Evolutionary conservation across 2,888 invertebrate species (phyloP).

Genomic region (Andrena hattorfiana): DNA sequence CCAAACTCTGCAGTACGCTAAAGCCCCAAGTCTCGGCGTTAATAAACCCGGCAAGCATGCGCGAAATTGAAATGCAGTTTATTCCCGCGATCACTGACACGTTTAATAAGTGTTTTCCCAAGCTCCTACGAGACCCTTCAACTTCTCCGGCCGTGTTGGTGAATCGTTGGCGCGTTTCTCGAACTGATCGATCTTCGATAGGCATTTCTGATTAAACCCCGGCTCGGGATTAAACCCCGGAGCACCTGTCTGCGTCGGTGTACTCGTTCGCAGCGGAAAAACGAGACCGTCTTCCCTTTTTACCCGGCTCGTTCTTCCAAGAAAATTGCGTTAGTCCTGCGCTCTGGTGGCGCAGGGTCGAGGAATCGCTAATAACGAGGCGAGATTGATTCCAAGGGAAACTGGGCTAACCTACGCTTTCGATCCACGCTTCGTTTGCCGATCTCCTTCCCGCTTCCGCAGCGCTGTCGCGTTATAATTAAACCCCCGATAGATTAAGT

Average conservation of each 20-base stretch:
- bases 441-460: not conserved
- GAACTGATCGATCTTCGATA: constrained; percentile 46
- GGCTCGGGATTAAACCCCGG: constrained; percentile 39
- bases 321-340: constrained; percentile 54
- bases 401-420: constrained; percentile 54
- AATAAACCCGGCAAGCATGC: no score
- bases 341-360: constrained; percentile 8
- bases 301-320: constrained; percentile 45
- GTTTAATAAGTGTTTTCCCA: no score
- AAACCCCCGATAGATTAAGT: constrained; percentile 7
- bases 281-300: constrained; percentile 47
- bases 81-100: no score
- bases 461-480: constrained; percentile 17
- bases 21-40: no score
- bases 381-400: constrained; percentile 47
- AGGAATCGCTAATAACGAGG: constrained; percentile 45
- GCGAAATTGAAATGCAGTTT: constrained; percentile 1
- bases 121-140: not conserved
- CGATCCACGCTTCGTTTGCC: constrained; percentile 37
- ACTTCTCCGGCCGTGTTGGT: not conserved
- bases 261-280: constrained; percentile 36
- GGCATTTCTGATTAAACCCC: constrained; percentile 57
- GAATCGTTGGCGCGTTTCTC: constrained; percentile 20
- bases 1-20: no score
- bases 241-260: constrained; percentile 28